These are phyloP conservation scores for Bombus superbus DNA, from an alignment of 1,140 invertebrate genomes.

Conservation along the genomic window DNA sequence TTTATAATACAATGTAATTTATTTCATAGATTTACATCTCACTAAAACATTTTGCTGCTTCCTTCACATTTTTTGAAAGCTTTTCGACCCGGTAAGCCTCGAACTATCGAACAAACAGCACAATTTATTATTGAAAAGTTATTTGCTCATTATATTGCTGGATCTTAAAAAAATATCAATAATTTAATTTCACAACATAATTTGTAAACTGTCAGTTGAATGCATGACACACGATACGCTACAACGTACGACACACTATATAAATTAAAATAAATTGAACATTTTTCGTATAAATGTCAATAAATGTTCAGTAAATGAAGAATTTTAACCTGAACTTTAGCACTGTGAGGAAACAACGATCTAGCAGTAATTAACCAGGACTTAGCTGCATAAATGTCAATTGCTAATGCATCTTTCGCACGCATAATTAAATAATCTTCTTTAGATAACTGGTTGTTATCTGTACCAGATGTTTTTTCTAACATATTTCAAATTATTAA, in stretches of 20 bases:
- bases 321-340: constrained; percentile 88
- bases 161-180: background rate
- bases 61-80: constrained; percentile 89
- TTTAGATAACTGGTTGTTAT: constrained; percentile 82
- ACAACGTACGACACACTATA: background rate
- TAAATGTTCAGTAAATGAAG: background rate
- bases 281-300: background rate
- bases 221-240: no score
- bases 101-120: constrained; percentile 82
- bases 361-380: constrained; percentile 96
- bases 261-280: background rate
- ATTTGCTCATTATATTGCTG: background rate
- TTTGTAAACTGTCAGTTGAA: background rate
- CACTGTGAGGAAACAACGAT: constrained; percentile 93
- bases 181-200: background rate
- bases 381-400: constrained; percentile 91
- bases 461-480: constrained; percentile 72
- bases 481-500: constrained; percentile 65
- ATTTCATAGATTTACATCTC: constrained; percentile 80
- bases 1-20: constrained; percentile 9
- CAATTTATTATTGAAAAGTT: constrained; percentile 1
- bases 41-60: constrained; percentile 93
- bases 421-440: constrained; percentile 91
- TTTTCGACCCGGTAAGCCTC: constrained; percentile 93
- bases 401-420: constrained; percentile 88